Conservation (phyloP, 2,888 invertebrate species). For the Eupithecia subfuscata region DNA sequence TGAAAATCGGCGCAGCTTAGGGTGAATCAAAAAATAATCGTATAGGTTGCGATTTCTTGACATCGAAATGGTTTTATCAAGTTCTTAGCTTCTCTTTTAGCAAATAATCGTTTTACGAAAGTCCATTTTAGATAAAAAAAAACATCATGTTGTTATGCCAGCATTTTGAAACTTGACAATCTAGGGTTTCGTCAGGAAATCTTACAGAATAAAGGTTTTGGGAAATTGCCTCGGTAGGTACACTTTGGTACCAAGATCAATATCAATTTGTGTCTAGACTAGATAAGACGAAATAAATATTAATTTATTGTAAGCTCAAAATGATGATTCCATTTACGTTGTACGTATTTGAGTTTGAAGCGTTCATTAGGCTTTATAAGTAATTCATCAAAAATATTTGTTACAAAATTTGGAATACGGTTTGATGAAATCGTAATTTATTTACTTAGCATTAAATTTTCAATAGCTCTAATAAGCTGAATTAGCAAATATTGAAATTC, state of each 20-base stretch:
- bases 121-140: no score
- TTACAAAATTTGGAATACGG: slow-evolving; percentile 10
- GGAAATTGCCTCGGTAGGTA: background rate
- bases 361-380: background rate
- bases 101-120: no score
- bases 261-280: background rate
- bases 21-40: no score
- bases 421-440: slow-evolving; percentile 14
- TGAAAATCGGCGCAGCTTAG: no score
- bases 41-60: no score
- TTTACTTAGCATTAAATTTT: slow-evolving; percentile 10
- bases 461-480: slow-evolving; percentile 11
- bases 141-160: no score
- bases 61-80: no score
- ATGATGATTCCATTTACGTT: background rate
- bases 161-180: no score
- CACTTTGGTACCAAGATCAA: background rate
- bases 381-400: background rate
- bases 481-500: slow-evolving; percentile 14
- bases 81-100: no score
- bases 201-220: background rate
- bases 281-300: background rate
- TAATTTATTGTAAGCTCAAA: background rate
- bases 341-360: background rate
- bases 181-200: background rate